Percentiles rank a stretch among this genome's conserved stretches.
Conservation (phyloP, 2,888 invertebrate genomes). For the Acanthosoma haemorrhoidale region DNA sequence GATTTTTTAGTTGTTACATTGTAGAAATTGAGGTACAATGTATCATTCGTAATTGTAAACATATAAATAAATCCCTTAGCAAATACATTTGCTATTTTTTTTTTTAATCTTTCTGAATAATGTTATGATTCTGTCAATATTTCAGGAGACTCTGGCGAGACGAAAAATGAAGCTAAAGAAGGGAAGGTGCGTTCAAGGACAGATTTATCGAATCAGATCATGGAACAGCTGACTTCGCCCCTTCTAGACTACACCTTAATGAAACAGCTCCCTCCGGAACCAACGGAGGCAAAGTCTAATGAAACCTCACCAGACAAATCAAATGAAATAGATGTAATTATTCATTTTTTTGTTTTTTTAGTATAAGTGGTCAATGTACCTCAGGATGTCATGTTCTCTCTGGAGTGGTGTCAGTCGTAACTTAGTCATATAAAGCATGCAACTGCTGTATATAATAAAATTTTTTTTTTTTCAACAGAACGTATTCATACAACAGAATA, state of each 20-base stretch:
- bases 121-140: too few species aligned
- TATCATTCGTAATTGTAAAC: too few species aligned
- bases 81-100: too few species aligned
- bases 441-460: too few species aligned
- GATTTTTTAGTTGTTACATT: too few species aligned
- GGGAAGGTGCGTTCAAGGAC: conserved; percentile 54
- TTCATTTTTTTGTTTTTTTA: not conserved
- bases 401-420: too few species aligned
- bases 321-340: conserved; percentile 34
- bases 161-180: conserved; percentile 49
- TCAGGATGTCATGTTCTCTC: too few species aligned
- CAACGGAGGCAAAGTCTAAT: conserved; percentile 30
- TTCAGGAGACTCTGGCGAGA: conserved; percentile 35
- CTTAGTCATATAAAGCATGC: too few species aligned
- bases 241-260: conserved; percentile 50
- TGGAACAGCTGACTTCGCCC: conserved; percentile 67
- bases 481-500: conserved; percentile 71
- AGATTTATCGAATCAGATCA: conserved; percentile 64
- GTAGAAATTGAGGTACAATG: too few species aligned
- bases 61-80: too few species aligned
- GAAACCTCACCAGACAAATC: conserved; percentile 35
- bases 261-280: conserved; percentile 29
- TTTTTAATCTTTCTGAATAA: too few species aligned
- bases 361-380: too few species aligned
- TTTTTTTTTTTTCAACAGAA: conserved; percentile 52